Evolutionary conservation across 2,113 vertebrate genomes (phyloP).

Genomic region (Meriones unguiculatus): DNA sequence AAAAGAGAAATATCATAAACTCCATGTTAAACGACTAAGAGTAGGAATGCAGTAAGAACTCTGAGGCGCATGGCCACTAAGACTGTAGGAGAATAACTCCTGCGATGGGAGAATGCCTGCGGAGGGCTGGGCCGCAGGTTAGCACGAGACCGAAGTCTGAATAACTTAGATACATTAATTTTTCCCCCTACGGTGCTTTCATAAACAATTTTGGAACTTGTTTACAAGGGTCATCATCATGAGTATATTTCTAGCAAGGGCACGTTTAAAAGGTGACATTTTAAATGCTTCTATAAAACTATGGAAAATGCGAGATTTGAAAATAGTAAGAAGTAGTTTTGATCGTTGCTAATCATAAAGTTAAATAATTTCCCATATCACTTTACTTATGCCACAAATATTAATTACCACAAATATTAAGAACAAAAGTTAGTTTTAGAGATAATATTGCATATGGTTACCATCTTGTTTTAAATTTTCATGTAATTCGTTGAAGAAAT

Average conservation of each 20-base stretch:
- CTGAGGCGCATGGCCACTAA: background rate
- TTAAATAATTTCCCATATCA: conserved; percentile 53
- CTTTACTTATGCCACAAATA: background rate
- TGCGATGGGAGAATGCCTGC: background rate
- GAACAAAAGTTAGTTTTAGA: conserved; percentile 27
- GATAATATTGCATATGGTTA: background rate
- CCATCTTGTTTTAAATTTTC: background rate
- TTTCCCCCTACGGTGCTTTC: background rate
- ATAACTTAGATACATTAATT: background rate
- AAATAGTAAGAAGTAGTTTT: conserved; percentile 14
- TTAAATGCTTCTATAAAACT: background rate
- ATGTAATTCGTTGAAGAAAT: conserved; percentile 1
- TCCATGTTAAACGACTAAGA: conserved; percentile 12
- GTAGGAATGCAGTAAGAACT: background rate
- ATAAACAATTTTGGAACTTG: background rate
- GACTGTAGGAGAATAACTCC: background rate
- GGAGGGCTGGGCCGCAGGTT: background rate
- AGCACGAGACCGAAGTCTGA: background rate
- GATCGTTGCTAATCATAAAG: background rate
- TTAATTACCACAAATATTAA: conserved; percentile 18
- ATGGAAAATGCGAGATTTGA: background rate
- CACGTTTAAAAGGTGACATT: conserved; percentile 30
- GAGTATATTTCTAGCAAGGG: background rate
- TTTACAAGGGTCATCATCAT: background rate
- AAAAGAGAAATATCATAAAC: conserved; percentile 74